Evolutionary conservation across 2,797 vertebrate genomes (phyloP).

Genomic region (Pygocentrus nattereri): DNA sequence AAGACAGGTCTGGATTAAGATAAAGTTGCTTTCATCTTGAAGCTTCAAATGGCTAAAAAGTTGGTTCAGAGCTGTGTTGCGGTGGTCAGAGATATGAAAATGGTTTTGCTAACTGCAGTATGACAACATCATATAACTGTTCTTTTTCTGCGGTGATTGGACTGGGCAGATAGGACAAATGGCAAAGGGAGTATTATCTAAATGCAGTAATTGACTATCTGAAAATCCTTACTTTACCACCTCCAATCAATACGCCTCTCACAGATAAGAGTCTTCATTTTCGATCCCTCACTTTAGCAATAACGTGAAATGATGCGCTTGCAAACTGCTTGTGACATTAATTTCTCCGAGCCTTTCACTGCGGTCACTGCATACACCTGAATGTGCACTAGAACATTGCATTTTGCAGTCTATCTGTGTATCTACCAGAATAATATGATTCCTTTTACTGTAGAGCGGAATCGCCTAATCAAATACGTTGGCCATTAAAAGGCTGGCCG

Average conservation of each 20-base stretch:
- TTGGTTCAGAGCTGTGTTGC: constrained; percentile 18
- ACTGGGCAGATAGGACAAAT: constrained; percentile 39
- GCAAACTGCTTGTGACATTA: constrained; percentile 60
- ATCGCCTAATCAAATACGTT: constrained; percentile 50
- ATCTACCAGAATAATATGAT: constrained; percentile 33
- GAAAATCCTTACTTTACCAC: constrained; percentile 56
- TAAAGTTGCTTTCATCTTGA: constrained; percentile 5
- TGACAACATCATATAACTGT: constrained; percentile 27
- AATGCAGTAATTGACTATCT: constrained; percentile 58
- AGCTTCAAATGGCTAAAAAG: constrained; percentile 8
- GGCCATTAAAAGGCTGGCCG: constrained; percentile 46
- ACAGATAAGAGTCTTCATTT: constrained; percentile 61
- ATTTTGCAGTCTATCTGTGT: constrained; percentile 15
- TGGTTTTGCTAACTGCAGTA: background rate
- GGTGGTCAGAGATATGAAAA: constrained; percentile 12
- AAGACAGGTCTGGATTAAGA: background rate
- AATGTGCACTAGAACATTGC: background rate
- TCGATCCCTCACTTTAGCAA: constrained; percentile 50
- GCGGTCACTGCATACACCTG: constrained; percentile 34
- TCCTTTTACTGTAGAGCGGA: constrained; percentile 24
- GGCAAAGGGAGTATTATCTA: constrained; percentile 47
- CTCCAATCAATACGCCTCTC: constrained; percentile 53
- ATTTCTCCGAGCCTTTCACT: constrained; percentile 50
- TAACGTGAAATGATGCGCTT: constrained; percentile 59
- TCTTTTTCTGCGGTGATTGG: constrained; percentile 34